Evolutionary conservation across 2,797 vertebrate genomes (phyloP), one percentile per base, ranked within the genome.

Genomic region (Sebastes diploproa): DNA sequence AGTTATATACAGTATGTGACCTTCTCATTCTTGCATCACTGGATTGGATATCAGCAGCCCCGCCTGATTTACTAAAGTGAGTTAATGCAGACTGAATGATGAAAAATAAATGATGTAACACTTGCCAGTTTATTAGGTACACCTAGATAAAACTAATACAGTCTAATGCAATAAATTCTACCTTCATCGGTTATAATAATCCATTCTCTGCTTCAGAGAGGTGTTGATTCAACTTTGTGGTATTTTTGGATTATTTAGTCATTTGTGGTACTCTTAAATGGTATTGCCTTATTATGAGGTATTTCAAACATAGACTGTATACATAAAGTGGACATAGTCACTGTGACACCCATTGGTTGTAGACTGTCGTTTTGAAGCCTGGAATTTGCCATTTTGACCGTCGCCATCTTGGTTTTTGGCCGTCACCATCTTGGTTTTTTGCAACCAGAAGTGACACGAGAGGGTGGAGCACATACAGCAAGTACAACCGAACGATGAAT

Each of bases 1-100:
- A 20, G 29, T 80, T 94, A 89, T 95, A 93, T 77, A 65, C 7
- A 38, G 20, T 84, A 78, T 59, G 34, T 25, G 18, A 36, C 11
- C 50, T 10, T 71, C 30, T 23, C 52, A 56, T 55, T n/a, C 18
- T 61, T 52, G 55, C 82, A 89, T 83, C 2, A 22, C 6, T 36
- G 65, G 75, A 86, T 89, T 91, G 84, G 87, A 78, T n/a, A 23
- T 50, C 16, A 60, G 8, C 10, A 56, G 65, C 34, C 58, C 81
- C 54, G 13, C 84, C 77, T 85, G 20, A 75, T 88, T 73, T 32
- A 18, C 32, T 20, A 8, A 69, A 69, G 22, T 18, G n/a, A 8
- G 5, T 65, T 54, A 12, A 72, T 65, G 2, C 12, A 25, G 4
- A 79, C 2, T 58, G 38, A 74, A 63, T 77, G 7, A 75, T 18